Evolutionary conservation across 2,113 vertebrate genomes (phyloP).

Genomic region (Psettodes erumei): DNA sequence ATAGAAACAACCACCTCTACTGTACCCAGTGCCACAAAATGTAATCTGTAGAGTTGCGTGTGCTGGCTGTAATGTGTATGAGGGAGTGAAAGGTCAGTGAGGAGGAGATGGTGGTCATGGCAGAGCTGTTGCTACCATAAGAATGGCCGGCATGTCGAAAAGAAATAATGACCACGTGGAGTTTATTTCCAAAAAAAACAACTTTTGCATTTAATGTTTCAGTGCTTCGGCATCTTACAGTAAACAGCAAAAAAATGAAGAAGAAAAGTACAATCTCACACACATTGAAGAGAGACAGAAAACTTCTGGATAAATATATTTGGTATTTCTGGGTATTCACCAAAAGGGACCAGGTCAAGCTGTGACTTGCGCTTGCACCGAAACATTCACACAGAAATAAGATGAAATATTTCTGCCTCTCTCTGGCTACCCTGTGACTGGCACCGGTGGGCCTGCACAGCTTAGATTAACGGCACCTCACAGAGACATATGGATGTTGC

Average conservation of each 20-base stretch:
- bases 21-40: too few species aligned
- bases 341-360: conserved; percentile 34
- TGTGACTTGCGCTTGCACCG: conserved; percentile 48
- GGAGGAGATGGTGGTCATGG: background rate
- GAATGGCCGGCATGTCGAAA: background rate
- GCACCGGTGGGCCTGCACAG: conserved; percentile 31
- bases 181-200: conserved; percentile 51
- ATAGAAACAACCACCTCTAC: too few species aligned
- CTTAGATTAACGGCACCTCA: conserved; percentile 55
- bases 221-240: conserved; percentile 43
- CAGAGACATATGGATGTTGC: conserved; percentile 45
- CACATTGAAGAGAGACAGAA: conserved; percentile 50
- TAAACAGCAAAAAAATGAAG: conserved; percentile 56
- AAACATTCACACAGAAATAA: conserved; percentile 30
- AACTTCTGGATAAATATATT: conserved; percentile 60
- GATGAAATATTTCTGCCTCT: conserved; percentile 19
- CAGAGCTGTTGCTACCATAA: background rate
- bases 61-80: background rate
- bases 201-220: conserved; percentile 62
- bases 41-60: too few species aligned
- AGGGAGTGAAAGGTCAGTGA: conserved; percentile 22
- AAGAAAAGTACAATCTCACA: conserved; percentile 55
- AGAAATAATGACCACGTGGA: background rate
- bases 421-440: conserved; percentile 40
- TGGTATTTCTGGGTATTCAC: conserved; percentile 51